These are phyloP conservation scores for Drosophila fuyamai DNA, from an alignment of 1,140 invertebrate genomes.

Conservation along the genomic window DNA sequence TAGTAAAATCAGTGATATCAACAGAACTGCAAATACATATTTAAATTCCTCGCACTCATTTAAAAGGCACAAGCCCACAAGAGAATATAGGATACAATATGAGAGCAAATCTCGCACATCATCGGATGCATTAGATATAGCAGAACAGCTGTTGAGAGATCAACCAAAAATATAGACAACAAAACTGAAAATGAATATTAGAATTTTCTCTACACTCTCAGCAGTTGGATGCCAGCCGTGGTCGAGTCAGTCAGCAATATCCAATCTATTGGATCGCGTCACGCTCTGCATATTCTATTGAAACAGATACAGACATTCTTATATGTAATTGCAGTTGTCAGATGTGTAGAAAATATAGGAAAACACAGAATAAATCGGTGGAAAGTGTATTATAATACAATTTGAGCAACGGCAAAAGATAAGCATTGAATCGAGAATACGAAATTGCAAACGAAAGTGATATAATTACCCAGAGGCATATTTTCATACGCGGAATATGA, in stretches of 20 bases:
- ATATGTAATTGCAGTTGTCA: constrained; percentile 8
- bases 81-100: not conserved
- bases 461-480: constrained; percentile 63
- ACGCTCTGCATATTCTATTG: constrained; percentile 17
- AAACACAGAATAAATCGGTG: not conserved
- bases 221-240: constrained; percentile 64
- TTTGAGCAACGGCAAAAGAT: not conserved
- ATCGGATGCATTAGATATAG: constrained; percentile 4
- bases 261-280: constrained; percentile 10
- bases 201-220: constrained; percentile 29
- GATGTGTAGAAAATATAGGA: not conserved
- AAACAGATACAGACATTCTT: constrained; percentile 22
- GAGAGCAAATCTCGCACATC: not conserved
- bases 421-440: constrained; percentile 10
- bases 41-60: not conserved
- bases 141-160: constrained; percentile 23
- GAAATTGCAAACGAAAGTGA: constrained; percentile 58
- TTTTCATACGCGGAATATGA: constrained; percentile 67
- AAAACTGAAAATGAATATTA: constrained; percentile 24
- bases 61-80: not conserved
- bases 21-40: not conserved
- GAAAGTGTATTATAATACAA: not conserved
- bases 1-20: no score
- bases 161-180: constrained; percentile 40
- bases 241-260: constrained; percentile 43